These are phyloP conservation scores for Globia sparganii DNA, from an alignment of 2,888 invertebrate species.

Conservation along the genomic window DNA sequence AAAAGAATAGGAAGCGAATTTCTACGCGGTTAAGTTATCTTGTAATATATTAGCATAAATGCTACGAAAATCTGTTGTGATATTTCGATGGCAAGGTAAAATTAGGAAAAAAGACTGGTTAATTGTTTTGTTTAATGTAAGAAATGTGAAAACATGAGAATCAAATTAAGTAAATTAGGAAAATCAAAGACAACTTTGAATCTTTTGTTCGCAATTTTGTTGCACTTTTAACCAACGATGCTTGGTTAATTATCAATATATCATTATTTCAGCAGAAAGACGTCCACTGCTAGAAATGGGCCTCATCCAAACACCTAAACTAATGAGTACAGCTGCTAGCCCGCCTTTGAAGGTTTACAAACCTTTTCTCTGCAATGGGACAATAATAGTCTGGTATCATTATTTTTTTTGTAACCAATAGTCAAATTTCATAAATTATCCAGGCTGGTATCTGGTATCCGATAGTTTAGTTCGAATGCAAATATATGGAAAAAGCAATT, in stretches of 20 bases:
- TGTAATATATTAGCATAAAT: not conserved
- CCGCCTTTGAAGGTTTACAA: not conserved
- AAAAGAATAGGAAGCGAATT: slow-evolving; percentile 12
- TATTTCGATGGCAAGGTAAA: not conserved
- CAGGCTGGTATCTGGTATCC: not conserved
- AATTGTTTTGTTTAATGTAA: not conserved
- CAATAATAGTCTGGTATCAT: not conserved
- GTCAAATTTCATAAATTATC: not conserved
- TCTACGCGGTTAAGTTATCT: slow-evolving; percentile 1
- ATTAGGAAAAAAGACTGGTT: not conserved
- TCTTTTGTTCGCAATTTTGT: not conserved
- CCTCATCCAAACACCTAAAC: too few relatives aligned
- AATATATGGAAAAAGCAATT: slow-evolving; percentile 38
- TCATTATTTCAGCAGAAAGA: not conserved
- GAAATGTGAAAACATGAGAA: too few relatives aligned
- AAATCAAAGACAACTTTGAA: not conserved
- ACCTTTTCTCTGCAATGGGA: not conserved
- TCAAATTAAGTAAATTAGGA: not conserved
- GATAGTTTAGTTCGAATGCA: slow-evolving; percentile 23
- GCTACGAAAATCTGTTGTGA: not conserved
- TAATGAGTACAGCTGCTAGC: not conserved
- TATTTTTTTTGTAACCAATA: not conserved
- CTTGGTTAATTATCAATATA: not conserved
- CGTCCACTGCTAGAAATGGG: too few relatives aligned
- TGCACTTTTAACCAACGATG: not conserved